A percentile compares a stretch with the other conserved stretches of the same genome.
Evolutionary conservation across 2,888 invertebrate genomes (phyloP).

Genomic region (Yponomeuta sedellus): DNA sequence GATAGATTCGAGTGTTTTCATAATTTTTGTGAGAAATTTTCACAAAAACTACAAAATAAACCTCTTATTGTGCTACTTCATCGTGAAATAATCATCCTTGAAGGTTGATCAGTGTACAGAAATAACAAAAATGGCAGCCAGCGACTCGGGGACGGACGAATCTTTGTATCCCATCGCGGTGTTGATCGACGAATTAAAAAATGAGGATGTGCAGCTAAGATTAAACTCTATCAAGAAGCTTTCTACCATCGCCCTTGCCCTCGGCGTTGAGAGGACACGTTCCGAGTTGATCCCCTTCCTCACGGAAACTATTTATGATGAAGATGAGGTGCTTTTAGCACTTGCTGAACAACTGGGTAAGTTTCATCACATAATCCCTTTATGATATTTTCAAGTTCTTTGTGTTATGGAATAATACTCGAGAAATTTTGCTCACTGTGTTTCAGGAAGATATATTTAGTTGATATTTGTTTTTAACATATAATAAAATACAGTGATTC

Average conservation of each 20-base stretch:
- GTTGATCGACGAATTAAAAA: conserved; percentile 98
- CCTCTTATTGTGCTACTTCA: background rate
- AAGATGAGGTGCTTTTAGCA: conserved; percentile 98
- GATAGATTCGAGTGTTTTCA: background rate
- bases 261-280: conserved; percentile 96
- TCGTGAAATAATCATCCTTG: background rate
- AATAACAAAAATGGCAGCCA: conserved; percentile 59
- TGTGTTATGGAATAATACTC: background rate
- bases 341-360: conserved; percentile 98
- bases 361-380: conserved; percentile 19
- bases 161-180: conserved; percentile 99
- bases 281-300: conserved; percentile 98
- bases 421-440: too few species aligned
- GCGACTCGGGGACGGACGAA: conserved; percentile 91
- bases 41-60: background rate
- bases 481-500: too few species aligned
- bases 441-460: too few species aligned
- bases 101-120: background rate
- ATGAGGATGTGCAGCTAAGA: conserved; percentile 98
- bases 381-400: background rate
- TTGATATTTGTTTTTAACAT: too few species aligned
- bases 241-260: conserved; percentile 98
- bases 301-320: conserved; percentile 99
- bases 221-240: conserved; percentile 99
- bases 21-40: background rate